Evolutionary conservation across 2,113 vertebrate genomes (phyloP), one percentile per base, ranked within the genome.

Genomic region (Athene cunicularia): DNA sequence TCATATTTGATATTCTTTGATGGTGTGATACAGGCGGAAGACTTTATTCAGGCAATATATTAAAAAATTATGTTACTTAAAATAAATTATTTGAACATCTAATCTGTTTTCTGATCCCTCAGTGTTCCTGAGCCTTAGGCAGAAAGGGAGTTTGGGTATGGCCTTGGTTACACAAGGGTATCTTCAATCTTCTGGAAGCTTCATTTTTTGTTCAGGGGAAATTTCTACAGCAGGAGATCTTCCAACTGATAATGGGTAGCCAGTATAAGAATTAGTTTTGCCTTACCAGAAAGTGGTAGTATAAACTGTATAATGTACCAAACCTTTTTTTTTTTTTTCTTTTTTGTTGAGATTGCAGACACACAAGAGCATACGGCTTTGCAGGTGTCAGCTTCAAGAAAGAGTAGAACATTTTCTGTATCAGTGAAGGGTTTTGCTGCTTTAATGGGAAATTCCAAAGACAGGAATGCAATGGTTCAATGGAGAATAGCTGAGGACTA

Each of bases 1-100:
- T 92, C 60, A 23, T 75, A 79, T 87, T 75, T 84, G 7, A 41
- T 95, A 63, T 77, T 92, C 75, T 95, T 89, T 95, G 86, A 91
- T 95, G 70, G 32, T 66, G 18, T 75, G 68, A 72, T 87, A 92
- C 39, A 89, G 86, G 80, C 1, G 2, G 63, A 92, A 83, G 41
- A 55, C 79, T 50, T 92, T 92, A 86, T 67, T 94, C 52, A 85
- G 84, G 73, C 33, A 64, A 49, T 85, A 79, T 81, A 79, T 94
- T 72, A 45, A 74, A 92, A 92, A 81, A 81, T 28, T 1, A 23
- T 74, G 18, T 82, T 86, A 41, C 27, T 93, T 92, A 62, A 86
- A 90, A 80, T 24, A 71, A 80, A 52, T 67, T 70, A 20, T 71
- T 92, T 76, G 26, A 56, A 63, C 16, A 32, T 56, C 18, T 63